These are phyloP conservation scores for Spodoptera litura DNA, from an alignment of 1,140 invertebrate genomes.

Conservation along the genomic window DNA sequence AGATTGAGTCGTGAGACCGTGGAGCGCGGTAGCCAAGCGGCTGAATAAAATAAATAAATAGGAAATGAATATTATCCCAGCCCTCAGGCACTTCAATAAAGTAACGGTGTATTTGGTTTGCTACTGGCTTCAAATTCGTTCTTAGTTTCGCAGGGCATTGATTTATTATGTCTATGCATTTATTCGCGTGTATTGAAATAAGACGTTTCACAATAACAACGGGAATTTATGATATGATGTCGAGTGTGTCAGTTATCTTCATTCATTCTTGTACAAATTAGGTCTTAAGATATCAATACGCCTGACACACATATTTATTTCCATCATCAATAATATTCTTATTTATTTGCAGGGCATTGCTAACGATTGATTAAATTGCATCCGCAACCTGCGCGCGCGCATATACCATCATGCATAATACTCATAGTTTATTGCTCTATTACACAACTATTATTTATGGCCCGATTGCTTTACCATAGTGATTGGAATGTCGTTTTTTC, in stretches of 20 bases:
- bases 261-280: slow-evolving; percentile 40
- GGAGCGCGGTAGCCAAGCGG: slow-evolving; percentile 63
- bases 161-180: slow-evolving; percentile 34
- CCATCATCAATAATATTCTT: slow-evolving; percentile 57
- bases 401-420: slow-evolving; percentile 59
- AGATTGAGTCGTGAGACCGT: slow-evolving; percentile 81
- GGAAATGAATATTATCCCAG: slow-evolving; percentile 55
- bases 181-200: slow-evolving; percentile 42
- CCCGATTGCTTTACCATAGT: slow-evolving; percentile 53
- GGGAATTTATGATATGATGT: slow-evolving; percentile 39
- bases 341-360: slow-evolving; percentile 58
- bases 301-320: slow-evolving; percentile 46
- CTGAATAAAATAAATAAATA: slow-evolving; percentile 75
- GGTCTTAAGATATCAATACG: slow-evolving; percentile 43
- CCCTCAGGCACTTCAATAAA: slow-evolving; percentile 54
- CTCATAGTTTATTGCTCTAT: slow-evolving; percentile 70
- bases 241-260: slow-evolving; percentile 33
- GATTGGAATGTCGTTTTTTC: slow-evolving; percentile 56
- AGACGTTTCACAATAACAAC: slow-evolving; percentile 12
- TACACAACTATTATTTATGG: slow-evolving; percentile 70
- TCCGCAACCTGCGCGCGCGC: slow-evolving; percentile 51
- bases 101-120: slow-evolving; percentile 53
- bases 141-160: slow-evolving; percentile 12
- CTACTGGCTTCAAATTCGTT: slow-evolving; percentile 38
- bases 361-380: slow-evolving; percentile 70